phyloP scores from a whole-genome alignment of 2,888 invertebrate species.

The Callyntrura guangdongensis region DNA sequence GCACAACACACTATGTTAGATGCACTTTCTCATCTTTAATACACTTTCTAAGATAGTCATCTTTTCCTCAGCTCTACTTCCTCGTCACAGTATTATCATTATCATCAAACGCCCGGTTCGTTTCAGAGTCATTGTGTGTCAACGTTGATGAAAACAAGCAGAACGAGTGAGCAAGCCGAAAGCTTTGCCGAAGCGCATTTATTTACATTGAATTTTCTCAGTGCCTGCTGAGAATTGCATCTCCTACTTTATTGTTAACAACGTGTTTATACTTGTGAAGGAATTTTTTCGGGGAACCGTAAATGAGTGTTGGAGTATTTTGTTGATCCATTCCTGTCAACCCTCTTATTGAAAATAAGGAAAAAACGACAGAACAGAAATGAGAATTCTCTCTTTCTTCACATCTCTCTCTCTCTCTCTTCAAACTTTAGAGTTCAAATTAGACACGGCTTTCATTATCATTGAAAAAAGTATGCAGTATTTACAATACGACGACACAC shows the following conservation, averaged over 20 bases:
- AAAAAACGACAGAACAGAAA: background rate
- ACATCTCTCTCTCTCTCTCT: too few species aligned
- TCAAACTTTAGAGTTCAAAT: constrained; percentile 49
- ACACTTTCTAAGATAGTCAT: constrained; percentile 52
- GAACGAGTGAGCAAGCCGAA: background rate
- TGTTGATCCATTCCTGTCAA: constrained; percentile 73
- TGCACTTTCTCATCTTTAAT: constrained; percentile 32
- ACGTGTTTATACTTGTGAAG: constrained; percentile 40
- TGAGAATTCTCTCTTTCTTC: constrained; percentile 1
- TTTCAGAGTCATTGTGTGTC: constrained; percentile 35
- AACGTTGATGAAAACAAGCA: background rate
- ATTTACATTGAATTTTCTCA: too few species aligned
- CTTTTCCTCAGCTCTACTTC: constrained; percentile 46
- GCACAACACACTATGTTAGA: too few species aligned
- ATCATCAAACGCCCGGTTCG: constrained; percentile 27
- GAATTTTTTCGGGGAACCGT: constrained; percentile 67
- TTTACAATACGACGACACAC: background rate
- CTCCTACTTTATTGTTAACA: constrained; percentile 66
- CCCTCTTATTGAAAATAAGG: constrained; percentile 25
- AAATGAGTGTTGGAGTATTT: constrained; percentile 64
- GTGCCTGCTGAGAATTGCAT: constrained; percentile 18
- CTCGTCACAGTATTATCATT: constrained; percentile 2
- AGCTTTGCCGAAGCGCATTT: background rate
- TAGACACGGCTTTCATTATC: constrained; percentile 71
- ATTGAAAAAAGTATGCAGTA: constrained; percentile 13